Evolutionary conservation across 1,140 invertebrate species (phyloP), one percentile per base, ranked within the genome.

Genomic region (Chymomyza costata): DNA sequence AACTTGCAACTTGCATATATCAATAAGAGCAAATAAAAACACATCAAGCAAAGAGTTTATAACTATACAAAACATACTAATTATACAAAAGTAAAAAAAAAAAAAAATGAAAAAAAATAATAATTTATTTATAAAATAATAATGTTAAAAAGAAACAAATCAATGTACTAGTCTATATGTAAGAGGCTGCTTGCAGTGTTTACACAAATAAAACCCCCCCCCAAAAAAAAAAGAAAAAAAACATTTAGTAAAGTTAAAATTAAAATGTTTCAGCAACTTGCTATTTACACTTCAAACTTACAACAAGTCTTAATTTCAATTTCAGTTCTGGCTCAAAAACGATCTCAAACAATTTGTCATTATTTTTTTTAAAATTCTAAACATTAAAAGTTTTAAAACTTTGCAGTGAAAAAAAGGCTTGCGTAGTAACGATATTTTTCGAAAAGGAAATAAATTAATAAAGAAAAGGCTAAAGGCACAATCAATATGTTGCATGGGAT

Each of bases 401-500:
- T 73, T 59, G 61, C 69, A 57, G 49, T 51, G 49, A 40, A 21
- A 53, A 37, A 31, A 34, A 38, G 37, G 48, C 5, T 10, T 38
- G n/a, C n/a, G 8, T 38, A 38, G n/a, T 25, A 25, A 25, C 8
- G 3, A 8, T 25, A 25, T 25, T 25, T 3, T 25, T 25, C 8
- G 21, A 25, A 25, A 3, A 3, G 21, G 8, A 25, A 25, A 25
- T 25, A 8, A 3, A 5, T 25, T 8, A 25, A 8, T 3, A 25
- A 25, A 3, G 8, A 44, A 46, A 64, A 39, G 43, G 73, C 73
- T 80, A 73, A 68, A 58, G 73, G 67, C 74, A 80, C 73, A 80
- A 80, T 80, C 73, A 80, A 65, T 73, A 73, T 62, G 73, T 80
- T 80, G 76, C 74, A 81, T 63, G 74, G 74, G 74, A 81, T 74